Percentiles rank a stretch among this genome's conserved stretches.
These are phyloP conservation scores for Gouania willdenowi DNA, from an alignment of 2,797 vertebrate species.

Conservation along the genomic window DNA sequence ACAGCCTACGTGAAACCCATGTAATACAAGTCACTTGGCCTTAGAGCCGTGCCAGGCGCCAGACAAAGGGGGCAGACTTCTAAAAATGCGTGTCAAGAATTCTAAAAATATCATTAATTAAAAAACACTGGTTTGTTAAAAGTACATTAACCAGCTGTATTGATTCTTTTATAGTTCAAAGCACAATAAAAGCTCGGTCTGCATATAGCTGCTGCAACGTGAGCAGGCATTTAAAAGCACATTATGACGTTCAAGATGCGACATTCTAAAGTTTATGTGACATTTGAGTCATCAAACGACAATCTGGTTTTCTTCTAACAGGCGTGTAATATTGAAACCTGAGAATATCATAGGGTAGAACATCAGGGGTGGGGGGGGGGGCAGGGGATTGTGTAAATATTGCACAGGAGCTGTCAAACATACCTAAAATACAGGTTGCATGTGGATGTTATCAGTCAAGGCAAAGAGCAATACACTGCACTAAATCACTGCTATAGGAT, in stretches of 20 bases:
- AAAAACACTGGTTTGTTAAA: no score
- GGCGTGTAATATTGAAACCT: slow-evolving; percentile 19
- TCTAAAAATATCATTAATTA: neutral
- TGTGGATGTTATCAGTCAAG: neutral
- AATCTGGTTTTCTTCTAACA: slow-evolving; percentile 39
- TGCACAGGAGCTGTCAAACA: slow-evolving; percentile 12
- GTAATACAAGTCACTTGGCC: slow-evolving; percentile 29
- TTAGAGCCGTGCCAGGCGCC: slow-evolving; percentile 11
- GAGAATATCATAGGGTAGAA: slow-evolving; percentile 43
- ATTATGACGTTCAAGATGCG: slow-evolving; percentile 38
- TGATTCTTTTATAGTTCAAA: neutral
- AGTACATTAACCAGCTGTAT: no score
- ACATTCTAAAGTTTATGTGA: slow-evolving; percentile 51
- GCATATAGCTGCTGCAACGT: slow-evolving; percentile 8
- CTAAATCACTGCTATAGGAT: no score
- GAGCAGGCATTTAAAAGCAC: slow-evolving; percentile 50
- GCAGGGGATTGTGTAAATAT: slow-evolving; percentile 33
- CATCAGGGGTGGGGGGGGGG: slow-evolving; percentile 6
- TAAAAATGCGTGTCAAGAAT: no score
- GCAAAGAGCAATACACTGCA: neutral
- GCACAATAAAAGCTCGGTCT: neutral
- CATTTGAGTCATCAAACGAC: slow-evolving; percentile 62
- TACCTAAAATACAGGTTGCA: neutral
- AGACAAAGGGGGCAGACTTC: slow-evolving; percentile 18
- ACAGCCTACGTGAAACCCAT: slow-evolving; percentile 42